Conservation (phyloP, 1,140 invertebrate species). For the Procambarus clarkii region DNA sequence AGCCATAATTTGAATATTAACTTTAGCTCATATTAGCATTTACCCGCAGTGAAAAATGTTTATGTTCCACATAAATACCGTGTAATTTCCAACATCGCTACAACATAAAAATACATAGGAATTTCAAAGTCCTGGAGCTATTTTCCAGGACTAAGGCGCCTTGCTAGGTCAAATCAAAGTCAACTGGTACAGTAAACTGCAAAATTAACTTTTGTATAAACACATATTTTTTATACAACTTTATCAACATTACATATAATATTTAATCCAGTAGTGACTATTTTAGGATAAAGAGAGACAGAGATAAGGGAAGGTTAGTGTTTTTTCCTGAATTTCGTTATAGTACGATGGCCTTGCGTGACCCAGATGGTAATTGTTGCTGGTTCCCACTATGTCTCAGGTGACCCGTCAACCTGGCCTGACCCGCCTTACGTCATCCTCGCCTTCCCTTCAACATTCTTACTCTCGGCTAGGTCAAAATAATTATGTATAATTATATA, state of each 20-base stretch:
- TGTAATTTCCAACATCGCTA: neutral
- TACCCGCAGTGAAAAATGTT: neutral
- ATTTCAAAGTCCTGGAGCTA: neutral
- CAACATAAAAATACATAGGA: neutral
- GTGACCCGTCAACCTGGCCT: neutral
- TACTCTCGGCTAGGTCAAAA: neutral
- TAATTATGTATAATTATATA: neutral
- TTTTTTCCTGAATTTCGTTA: neutral
- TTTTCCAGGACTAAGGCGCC: neutral
- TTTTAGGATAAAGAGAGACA: neutral
- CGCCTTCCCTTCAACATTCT: neutral
- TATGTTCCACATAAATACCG: neutral
- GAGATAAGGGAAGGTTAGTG: neutral
- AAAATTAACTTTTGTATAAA: neutral
- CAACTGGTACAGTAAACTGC: neutral
- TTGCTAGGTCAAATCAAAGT: constrained; percentile 11
- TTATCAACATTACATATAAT: too few relatives aligned
- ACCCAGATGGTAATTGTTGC: neutral
- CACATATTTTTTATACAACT: neutral
- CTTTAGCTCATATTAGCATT: neutral
- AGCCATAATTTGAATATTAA: neutral
- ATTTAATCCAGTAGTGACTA: too few relatives aligned
- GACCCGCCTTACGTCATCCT: neutral
- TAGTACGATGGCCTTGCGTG: neutral
- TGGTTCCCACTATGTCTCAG: neutral